These are phyloP conservation scores for Trachelus iudaicus DNA, from an alignment of 2,888 invertebrate species.

Conservation along the genomic window DNA sequence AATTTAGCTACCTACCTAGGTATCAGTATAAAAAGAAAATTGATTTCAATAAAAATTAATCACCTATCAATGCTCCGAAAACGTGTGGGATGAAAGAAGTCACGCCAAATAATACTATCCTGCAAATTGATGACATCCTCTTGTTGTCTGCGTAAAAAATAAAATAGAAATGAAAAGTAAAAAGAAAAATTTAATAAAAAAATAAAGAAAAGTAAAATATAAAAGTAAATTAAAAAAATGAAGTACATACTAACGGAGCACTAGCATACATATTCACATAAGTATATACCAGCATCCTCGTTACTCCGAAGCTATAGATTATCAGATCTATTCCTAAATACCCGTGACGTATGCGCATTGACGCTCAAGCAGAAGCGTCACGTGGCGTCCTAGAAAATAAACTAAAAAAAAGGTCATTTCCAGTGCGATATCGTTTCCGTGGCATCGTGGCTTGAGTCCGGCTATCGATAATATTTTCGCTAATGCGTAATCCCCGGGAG, in stretches of 20 bases:
- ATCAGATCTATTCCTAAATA: neutral
- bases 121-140: neutral
- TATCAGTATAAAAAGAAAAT: neutral
- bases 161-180: neutral
- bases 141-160: neutral
- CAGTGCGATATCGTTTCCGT: neutral
- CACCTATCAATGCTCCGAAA: neutral
- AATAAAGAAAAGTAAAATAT: neutral
- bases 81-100: neutral
- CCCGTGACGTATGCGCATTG: neutral
- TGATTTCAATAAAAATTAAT: neutral
- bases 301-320: neutral
- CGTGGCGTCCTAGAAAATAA: neutral
- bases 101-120: neutral
- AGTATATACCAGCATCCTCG: neutral
- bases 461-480: constrained; percentile 60
- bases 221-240: neutral
- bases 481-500: constrained; percentile 52
- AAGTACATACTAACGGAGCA: neutral
- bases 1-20: neutral
- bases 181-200: neutral
- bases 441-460: neutral
- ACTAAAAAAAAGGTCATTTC: neutral
- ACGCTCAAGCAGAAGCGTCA: neutral
- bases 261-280: neutral